phyloP scores from a whole-genome alignment of 2,113 vertebrate species.

The Brienomyrus longianalis region DNA sequence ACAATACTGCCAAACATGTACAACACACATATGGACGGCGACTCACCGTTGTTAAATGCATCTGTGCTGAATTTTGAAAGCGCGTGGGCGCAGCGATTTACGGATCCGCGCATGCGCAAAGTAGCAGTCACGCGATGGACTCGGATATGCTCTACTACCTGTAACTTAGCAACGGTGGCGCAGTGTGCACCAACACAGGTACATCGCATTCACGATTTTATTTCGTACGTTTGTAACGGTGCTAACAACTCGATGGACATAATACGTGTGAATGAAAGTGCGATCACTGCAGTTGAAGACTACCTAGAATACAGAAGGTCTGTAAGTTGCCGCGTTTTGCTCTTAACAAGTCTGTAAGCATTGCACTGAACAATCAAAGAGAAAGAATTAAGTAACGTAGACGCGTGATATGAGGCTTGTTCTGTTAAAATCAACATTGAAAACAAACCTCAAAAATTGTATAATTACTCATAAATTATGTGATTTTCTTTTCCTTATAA shows the following conservation, averaged over 20 bases:
- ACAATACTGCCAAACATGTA: background rate
- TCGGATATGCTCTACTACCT: background rate
- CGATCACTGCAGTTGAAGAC: constrained; percentile 61
- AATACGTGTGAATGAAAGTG: constrained; percentile 30
- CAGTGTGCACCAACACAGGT: background rate
- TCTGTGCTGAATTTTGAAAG: background rate
- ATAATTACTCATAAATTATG: background rate
- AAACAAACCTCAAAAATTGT: background rate
- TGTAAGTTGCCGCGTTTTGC: constrained; percentile 14
- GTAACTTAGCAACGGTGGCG: constrained; percentile 18
- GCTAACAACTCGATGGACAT: constrained; percentile 40
- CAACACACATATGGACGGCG: background rate
- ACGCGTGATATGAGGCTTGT: background rate
- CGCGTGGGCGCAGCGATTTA: background rate
- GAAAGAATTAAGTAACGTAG: background rate
- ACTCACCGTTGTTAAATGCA: background rate
- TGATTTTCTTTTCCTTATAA: background rate
- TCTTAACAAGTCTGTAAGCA: background rate
- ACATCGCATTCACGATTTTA: background rate
- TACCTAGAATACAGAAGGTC: constrained; percentile 80
- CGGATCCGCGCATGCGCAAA: background rate
- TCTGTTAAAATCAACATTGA: background rate
- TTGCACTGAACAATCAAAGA: background rate
- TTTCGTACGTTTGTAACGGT: background rate
- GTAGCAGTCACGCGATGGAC: background rate